These are phyloP conservation scores for Rafetus swinhoei DNA, from an alignment of 2,113 vertebrate genomes.

Conservation along the genomic window DNA sequence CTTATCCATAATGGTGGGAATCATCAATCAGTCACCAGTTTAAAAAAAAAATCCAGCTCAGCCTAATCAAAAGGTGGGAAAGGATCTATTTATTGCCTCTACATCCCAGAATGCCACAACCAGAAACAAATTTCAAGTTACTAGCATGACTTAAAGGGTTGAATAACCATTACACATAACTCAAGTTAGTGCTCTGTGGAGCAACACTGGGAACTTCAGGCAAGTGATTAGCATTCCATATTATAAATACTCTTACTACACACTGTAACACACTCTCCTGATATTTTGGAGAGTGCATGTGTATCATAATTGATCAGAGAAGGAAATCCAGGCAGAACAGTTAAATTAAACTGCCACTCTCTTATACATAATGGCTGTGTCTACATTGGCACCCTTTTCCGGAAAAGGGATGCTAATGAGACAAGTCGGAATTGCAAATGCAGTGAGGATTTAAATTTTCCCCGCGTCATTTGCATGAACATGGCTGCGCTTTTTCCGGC, in stretches of 20 bases:
- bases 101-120: neutral
- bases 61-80: neutral
- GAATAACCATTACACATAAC: neutral
- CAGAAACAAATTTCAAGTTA: neutral
- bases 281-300: neutral
- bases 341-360: neutral
- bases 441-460: too few species aligned
- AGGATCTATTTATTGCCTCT: neutral
- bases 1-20: neutral
- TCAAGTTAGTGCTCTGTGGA: neutral
- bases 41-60: neutral
- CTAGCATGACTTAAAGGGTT: neutral
- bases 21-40: neutral
- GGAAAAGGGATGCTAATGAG: too few species aligned
- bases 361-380: too few species aligned
- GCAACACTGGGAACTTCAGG: neutral
- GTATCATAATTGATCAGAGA: neutral
- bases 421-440: too few species aligned
- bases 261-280: neutral
- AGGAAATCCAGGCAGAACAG: neutral
- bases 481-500: too few species aligned
- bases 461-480: too few species aligned
- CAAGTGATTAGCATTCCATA: neutral
- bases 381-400: too few species aligned
- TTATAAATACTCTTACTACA: neutral